Base-by-base conservation (phyloP, 2,113 vertebrate genomes). In the Trematomus loennbergii region DNA sequence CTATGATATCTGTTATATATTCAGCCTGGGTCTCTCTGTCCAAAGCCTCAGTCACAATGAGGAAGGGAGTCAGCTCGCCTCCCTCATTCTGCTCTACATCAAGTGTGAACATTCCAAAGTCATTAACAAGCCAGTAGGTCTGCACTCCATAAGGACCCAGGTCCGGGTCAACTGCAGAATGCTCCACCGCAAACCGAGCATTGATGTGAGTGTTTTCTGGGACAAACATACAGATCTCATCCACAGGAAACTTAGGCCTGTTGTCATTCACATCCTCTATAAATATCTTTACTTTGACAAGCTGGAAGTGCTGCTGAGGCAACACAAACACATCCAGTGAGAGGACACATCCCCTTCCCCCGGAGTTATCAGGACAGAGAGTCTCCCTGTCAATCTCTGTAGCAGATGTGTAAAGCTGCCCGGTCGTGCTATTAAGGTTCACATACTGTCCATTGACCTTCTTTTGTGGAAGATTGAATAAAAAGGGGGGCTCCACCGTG, bases 41-140 rank as follows among this genome's bases (percentile, higher is more conserved):
- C 84, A 99, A 84, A 15, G 91, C 49, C 29, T 96, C 97, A 76
- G 96, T 98, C 49, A 99, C 93, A 43, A 99, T 98, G 16, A 99
- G 93, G 78, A 97, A 98, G 7, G 98, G 98, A 0, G 96, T 99
- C 87, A 97, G 94, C 83, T 98, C 97, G 3, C 97, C 97, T 0
- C 92, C 97, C 65, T 98, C 97, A n/a, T 97, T 98, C 92, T 98
- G 97, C 81, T 99, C 98, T 72, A 98, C 97, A 0, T 98, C 97
- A 91, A 99, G 75, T 12, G 98, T 98, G 91, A 99, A 99, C 87
- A 97, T 92, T 6, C 96, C 96, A 1, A 96, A 97, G 88, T 98
- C 96, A 45, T 98, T 97, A 71, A 93, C 94, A 33, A 99, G 93
- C 90, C 97, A 97, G 87, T 99, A 99, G 9, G 96, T 99, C 93